These are phyloP conservation scores for Hippolais icterina DNA, from an alignment of 2,113 vertebrate genomes.

Conservation along the genomic window DNA sequence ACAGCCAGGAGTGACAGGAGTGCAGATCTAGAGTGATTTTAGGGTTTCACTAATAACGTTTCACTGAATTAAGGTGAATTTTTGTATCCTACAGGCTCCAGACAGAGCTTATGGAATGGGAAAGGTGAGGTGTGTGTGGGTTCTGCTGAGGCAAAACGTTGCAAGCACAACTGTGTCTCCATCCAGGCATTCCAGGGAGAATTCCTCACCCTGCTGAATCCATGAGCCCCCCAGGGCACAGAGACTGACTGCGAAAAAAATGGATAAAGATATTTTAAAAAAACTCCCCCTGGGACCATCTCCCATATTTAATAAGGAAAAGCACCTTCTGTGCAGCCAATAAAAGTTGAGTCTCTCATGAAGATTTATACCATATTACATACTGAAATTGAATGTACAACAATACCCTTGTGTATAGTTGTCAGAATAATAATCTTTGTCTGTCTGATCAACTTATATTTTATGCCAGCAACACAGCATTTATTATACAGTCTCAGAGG, in stretches of 20 bases:
- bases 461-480: constrained; percentile 63
- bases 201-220: background rate
- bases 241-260: background rate
- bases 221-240: background rate
- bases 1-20: background rate
- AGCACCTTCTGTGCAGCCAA: constrained; percentile 69
- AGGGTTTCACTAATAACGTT: background rate
- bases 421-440: constrained; percentile 73
- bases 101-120: background rate
- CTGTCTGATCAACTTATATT: constrained; percentile 71
- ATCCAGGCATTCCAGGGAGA: background rate
- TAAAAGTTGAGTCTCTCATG: constrained; percentile 65
- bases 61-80: background rate
- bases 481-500: constrained; percentile 52
- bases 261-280: constrained; percentile 54
- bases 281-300: background rate
- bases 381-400: constrained; percentile 63
- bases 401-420: constrained; percentile 48
- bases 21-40: background rate
- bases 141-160: background rate
- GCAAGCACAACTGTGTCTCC: background rate
- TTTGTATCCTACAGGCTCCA: background rate
- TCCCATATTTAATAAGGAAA: constrained; percentile 66
- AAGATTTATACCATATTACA: constrained; percentile 71
- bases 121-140: background rate